These are phyloP conservation scores for Tiliacea citrago DNA, from an alignment of 2,888 invertebrate species.

Conservation along the genomic window DNA sequence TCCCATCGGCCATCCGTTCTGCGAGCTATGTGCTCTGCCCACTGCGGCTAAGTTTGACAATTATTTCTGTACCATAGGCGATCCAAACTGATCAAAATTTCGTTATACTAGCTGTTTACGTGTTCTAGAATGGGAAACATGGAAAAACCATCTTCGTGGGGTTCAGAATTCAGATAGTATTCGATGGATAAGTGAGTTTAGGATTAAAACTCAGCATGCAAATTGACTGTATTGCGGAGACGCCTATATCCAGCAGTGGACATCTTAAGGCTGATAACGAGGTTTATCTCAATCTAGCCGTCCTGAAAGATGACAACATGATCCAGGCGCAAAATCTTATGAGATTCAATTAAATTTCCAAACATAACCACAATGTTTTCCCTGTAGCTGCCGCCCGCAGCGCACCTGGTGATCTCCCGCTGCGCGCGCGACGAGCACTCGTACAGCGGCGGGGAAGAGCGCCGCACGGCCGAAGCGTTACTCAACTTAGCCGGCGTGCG, in stretches of 20 bases:
- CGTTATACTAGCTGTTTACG: background rate
- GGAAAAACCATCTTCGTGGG: background rate
- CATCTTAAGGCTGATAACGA: background rate
- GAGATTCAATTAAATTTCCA: background rate
- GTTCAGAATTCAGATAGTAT: background rate
- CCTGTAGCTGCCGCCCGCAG: slow-evolving; percentile 83
- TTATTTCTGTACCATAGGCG: too few species aligned
- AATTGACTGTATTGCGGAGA: background rate
- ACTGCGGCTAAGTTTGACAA: background rate
- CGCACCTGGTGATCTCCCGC: slow-evolving; percentile 94
- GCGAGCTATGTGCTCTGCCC: background rate
- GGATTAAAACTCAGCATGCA: background rate
- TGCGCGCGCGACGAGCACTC: slow-evolving; percentile 98
- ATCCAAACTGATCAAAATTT: background rate
- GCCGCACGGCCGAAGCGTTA: slow-evolving; percentile 88
- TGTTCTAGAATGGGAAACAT: background rate
- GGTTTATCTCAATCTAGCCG: background rate
- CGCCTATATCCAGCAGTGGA: background rate
- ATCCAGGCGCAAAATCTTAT: background rate
- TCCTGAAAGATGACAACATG: background rate
- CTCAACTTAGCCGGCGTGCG: slow-evolving; percentile 87
- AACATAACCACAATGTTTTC: background rate
- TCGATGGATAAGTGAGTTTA: background rate
- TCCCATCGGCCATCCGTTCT: too few species aligned
- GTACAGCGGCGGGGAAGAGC: slow-evolving; percentile 94